phyloP scores from a whole-genome alignment of 2,888 invertebrate genomes.

The Iselma pallidipennis region DNA sequence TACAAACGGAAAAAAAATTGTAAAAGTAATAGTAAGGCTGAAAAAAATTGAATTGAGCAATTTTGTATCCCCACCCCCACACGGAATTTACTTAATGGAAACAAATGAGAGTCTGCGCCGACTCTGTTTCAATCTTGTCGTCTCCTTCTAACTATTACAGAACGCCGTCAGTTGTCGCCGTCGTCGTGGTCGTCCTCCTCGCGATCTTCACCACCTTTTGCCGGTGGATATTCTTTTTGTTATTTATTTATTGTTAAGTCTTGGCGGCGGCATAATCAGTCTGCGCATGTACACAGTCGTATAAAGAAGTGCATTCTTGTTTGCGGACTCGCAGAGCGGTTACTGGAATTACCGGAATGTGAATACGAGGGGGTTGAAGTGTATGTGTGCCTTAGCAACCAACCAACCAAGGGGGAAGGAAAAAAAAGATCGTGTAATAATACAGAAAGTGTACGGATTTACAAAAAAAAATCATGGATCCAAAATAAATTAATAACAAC shows the following conservation, averaged over 20 bases:
- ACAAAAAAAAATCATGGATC: conserved; percentile 34
- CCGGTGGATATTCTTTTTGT: neutral
- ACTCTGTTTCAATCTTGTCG: neutral
- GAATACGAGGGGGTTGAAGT: conserved; percentile 34
- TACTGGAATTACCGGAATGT: conserved; percentile 37
- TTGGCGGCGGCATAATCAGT: conserved; percentile 15
- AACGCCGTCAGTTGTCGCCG: neutral
- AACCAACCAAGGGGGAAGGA: too few species aligned
- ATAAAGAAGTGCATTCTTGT: neutral
- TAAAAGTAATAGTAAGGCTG: neutral
- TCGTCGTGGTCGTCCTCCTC: neutral
- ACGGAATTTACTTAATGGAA: neutral
- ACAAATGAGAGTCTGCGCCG: neutral
- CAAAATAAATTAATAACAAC: conserved; percentile 30
- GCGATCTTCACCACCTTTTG: neutral
- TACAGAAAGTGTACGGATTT: neutral
- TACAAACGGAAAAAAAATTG: too few species aligned
- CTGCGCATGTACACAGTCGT: conserved; percentile 27
- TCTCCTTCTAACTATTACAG: too few species aligned
- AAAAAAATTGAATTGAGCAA: neutral
- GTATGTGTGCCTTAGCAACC: conserved; percentile 44
- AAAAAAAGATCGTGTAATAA: conserved; percentile 9
- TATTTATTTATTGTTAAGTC: conserved; percentile 18
- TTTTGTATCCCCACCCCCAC: neutral
- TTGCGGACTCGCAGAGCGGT: conserved; percentile 20